Evolutionary conservation across 1,140 invertebrate species (phyloP).

Genomic region (Zaprionus taronus): DNA sequence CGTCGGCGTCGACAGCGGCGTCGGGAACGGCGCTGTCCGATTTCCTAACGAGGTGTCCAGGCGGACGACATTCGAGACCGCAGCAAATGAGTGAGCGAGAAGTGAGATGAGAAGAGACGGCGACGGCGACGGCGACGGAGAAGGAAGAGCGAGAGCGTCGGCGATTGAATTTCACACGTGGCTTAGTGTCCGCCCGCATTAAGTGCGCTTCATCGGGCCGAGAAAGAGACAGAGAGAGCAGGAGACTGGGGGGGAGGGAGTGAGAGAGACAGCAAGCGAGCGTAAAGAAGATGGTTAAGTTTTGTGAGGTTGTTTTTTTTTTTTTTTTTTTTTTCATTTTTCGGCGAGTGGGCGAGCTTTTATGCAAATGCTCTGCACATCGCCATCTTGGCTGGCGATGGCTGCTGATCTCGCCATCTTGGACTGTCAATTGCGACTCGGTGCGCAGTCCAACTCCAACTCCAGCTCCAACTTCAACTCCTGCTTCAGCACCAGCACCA

Average conservation of each 20-base stretch:
- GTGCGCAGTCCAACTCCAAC: constrained; percentile 1
- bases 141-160: constrained; percentile 22
- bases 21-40: constrained; percentile 20
- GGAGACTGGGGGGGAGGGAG: not conserved
- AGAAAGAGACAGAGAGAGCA: constrained; percentile 1
- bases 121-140: constrained; percentile 17
- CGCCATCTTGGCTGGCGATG: constrained; percentile 72
- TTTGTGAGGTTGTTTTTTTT: not conserved
- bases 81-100: not conserved
- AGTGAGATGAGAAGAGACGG: constrained; percentile 14
- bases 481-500: not conserved
- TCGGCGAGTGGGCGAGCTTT: constrained; percentile 42
- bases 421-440: constrained; percentile 51
- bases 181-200: constrained; percentile 83
- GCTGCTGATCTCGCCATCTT: constrained; percentile 78
- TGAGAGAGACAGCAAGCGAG: constrained; percentile 36
- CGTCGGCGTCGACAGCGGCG: constrained; percentile 11
- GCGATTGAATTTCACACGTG: constrained; percentile 83
- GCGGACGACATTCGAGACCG: constrained; percentile 74
- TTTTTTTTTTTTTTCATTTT: not conserved
- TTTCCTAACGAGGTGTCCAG: constrained; percentile 78
- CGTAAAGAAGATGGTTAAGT: constrained; percentile 5
- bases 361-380: constrained; percentile 54
- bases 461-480: not conserved
- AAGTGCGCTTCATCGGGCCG: constrained; percentile 63